Base-by-base conservation (phyloP, 1,140 invertebrate genomes). In the Drosophila virilis region DNA sequence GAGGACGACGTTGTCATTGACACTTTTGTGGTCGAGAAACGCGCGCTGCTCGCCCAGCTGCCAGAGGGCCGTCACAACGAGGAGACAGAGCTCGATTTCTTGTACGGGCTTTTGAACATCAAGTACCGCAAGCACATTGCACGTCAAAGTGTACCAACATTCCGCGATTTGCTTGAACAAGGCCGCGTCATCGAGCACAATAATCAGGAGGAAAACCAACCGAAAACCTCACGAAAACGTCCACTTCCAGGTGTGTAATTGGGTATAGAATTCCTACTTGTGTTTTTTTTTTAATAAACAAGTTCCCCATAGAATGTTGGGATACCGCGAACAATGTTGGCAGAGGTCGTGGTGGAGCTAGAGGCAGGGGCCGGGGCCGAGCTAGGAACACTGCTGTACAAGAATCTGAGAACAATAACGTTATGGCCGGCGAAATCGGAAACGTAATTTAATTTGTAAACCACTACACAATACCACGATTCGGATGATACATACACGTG, bases 121-220 rank as follows among this genome's bases (percentile, higher is more conserved):
- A 91, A 91, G 52, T 91, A 90, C 48, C 90, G 90, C 13, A 78
- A 91, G 51, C 73, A 91, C 51, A 91, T 91, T 22, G 8, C 78
- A 12, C 86, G 90, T 32, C 76, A 78, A 3, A 65, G 68, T 55
- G 40, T 91, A 6, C 51, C 64, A n/a, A 76, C 90, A 32, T 91
- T 91, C 52, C 73, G 78, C 12, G 86, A 89, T 8, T 70, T 91
- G n/a, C 74, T 91, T 15, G 90, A 91, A 32, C 81, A 91, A 54
- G 90, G 83, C 6, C 77, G 90, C 32, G 80, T 91, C 35, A 91
- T 91, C 28, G 90, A 91, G 45, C 81, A 90, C 50, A 90, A 90
- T 42, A 80, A 80, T 37, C 76, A 82, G 65, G 86, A 83, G 64
- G 74, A 80, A n/a, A 1, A 10, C 28, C 6, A 51, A 8, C 6